Percentiles rank a stretch among this genome's conserved stretches.
Conservation (phyloP, 2,797 vertebrate genomes). For the Emydoidea blandingii region DNA sequence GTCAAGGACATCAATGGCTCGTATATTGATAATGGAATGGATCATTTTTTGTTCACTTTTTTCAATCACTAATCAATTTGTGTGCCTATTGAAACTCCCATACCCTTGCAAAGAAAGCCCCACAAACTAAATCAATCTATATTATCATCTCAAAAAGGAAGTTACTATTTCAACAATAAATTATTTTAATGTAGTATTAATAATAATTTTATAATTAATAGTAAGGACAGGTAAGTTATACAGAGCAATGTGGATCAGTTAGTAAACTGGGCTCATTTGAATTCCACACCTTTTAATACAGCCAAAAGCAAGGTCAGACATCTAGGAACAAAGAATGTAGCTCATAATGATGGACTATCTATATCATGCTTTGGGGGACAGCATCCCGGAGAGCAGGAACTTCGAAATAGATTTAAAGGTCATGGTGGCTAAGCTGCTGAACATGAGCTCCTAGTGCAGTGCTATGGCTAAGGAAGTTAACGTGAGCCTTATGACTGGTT, state of each 20-base stretch:
- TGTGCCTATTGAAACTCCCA: not conserved
- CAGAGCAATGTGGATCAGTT: not conserved
- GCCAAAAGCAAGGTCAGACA: not conserved
- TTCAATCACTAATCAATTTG: not conserved
- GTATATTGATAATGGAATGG: not conserved
- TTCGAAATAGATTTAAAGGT: conserved; percentile 11
- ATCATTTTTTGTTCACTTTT: conserved; percentile 5
- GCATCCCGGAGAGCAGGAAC: not conserved
- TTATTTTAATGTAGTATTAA: not conserved
- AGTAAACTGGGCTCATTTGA: not conserved
- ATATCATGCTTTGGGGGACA: not conserved
- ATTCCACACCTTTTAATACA: not conserved
- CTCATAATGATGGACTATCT: not conserved
- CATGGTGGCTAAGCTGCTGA: not conserved
- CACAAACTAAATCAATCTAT: not conserved
- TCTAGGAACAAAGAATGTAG: conserved; percentile 1
- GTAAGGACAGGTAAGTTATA: conserved; percentile 8
- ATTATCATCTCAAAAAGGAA: not conserved
- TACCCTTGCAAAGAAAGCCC: not conserved
- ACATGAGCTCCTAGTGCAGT: conserved; percentile 23
- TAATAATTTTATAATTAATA: not conserved
- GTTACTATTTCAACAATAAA: conserved; percentile 39
- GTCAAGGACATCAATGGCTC: not conserved
- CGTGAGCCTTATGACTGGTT: not conserved
- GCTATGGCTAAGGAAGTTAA: not conserved